phyloP scores from a whole-genome alignment of 1,140 invertebrate genomes.

The Thrips palmi region DNA sequence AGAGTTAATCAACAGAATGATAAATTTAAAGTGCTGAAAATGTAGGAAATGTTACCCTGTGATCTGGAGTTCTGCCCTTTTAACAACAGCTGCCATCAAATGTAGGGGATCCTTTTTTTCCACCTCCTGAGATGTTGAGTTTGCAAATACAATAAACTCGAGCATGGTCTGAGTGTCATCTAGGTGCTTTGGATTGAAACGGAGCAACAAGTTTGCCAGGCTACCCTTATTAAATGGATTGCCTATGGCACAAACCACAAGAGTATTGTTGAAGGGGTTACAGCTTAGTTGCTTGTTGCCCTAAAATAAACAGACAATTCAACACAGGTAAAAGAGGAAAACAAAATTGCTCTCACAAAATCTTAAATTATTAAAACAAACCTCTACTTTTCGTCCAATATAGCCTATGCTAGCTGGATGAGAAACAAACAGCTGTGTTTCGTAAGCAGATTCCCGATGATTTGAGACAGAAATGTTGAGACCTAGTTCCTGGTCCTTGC shows the following conservation, averaged over 20 bases:
- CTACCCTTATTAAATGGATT: constrained; percentile 64
- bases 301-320: constrained; percentile 20
- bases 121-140: constrained; percentile 67
- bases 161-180: constrained; percentile 49
- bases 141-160: constrained; percentile 53
- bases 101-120: constrained; percentile 32
- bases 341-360: too few relatives aligned
- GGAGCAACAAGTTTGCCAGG: constrained; percentile 38
- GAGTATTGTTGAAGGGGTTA: constrained; percentile 48
- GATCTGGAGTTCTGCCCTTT: constrained; percentile 62
- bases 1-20: constrained; percentile 8
- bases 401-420: constrained; percentile 65
- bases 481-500: constrained; percentile 54
- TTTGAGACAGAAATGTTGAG: constrained; percentile 61
- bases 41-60: constrained; percentile 38
- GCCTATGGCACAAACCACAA: constrained; percentile 64
- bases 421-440: constrained; percentile 60
- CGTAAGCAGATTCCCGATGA: constrained; percentile 74
- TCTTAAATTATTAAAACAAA: constrained; percentile 15
- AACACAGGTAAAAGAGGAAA: constrained; percentile 2
- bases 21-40: constrained; percentile 8
- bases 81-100: constrained; percentile 48
- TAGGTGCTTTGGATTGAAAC: constrained; percentile 59
- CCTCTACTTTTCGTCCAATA: constrained; percentile 40
- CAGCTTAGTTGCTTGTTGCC: constrained; percentile 41